These are phyloP conservation scores for Stenolophus ochropezus DNA, from an alignment of 2,888 invertebrate genomes.

Conservation along the genomic window DNA sequence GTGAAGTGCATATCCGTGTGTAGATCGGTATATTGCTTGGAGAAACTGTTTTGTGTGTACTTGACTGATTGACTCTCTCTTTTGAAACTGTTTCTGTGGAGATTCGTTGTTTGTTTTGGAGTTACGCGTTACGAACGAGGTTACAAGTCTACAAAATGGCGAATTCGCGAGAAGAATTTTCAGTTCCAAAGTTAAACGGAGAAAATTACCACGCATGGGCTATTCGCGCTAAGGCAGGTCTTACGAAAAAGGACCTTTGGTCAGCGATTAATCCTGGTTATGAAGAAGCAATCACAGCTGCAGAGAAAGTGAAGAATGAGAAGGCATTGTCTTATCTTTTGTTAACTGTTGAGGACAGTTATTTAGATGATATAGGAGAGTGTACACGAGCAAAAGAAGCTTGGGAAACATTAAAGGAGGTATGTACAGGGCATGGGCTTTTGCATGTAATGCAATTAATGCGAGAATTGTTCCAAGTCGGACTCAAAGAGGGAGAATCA, in stretches of 20 bases:
- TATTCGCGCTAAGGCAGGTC: background rate
- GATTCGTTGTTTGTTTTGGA: no score
- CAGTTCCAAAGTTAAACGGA: background rate
- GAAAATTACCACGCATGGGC: background rate
- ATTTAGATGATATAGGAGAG: background rate
- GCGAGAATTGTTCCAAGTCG: no score
- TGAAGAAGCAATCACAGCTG: background rate
- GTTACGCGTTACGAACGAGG: no score
- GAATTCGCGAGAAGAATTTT: background rate
- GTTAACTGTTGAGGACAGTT: background rate
- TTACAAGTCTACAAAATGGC: constrained; percentile 7
- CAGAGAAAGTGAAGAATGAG: background rate
- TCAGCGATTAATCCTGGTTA: no score
- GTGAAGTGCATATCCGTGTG: no score
- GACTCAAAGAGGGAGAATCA: no score
- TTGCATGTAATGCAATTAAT: background rate
- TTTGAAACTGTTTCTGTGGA: no score
- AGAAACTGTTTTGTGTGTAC: no score
- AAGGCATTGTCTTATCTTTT: background rate
- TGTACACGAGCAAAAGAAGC: background rate
- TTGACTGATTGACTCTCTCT: no score
- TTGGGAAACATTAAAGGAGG: background rate
- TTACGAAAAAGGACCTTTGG: no score
- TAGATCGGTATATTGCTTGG: no score
- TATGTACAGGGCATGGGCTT: background rate